Conservation (phyloP, 2,113 vertebrate genomes). For the Nannobrachium achirus region DNA sequence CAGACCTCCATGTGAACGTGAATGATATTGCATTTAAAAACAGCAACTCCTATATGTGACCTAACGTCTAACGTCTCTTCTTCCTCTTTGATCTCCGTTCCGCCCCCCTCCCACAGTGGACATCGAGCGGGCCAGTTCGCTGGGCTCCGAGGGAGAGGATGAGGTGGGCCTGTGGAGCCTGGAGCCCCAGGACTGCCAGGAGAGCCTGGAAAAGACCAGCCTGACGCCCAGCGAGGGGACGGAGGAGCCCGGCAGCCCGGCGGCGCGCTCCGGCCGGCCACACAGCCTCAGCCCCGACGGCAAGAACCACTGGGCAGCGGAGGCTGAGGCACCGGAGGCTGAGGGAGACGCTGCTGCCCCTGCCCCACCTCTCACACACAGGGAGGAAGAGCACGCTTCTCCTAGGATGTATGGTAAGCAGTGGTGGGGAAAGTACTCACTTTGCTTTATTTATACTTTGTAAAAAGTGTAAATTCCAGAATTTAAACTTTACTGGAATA, state of each 20-base stretch:
- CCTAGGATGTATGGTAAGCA: constrained; percentile 75
- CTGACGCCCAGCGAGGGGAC: constrained; percentile 78
- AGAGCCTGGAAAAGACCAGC: constrained; percentile 76
- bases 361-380: constrained; percentile 17
- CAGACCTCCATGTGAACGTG: neutral
- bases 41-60: neutral
- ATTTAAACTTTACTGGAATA: no score
- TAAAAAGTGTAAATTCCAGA: no score
- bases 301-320: constrained; percentile 66
- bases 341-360: constrained; percentile 32
- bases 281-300: constrained; percentile 70
- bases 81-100: neutral
- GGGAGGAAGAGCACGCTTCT: constrained; percentile 49
- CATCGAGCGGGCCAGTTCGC: constrained; percentile 66
- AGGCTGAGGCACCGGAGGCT: constrained; percentile 53
- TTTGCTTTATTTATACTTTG: no score
- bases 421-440: no score
- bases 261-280: constrained; percentile 38
- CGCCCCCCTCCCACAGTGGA: constrained; percentile 56
- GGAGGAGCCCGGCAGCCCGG: constrained; percentile 73
- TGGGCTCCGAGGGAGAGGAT: constrained; percentile 82
- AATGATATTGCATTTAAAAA: neutral
- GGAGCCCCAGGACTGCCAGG: constrained; percentile 75
- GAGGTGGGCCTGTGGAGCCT: constrained; percentile 75
- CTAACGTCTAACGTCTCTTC: neutral